phyloP scores from a whole-genome alignment of 2,113 vertebrate species.

The Oceanodroma tethys region DNA sequence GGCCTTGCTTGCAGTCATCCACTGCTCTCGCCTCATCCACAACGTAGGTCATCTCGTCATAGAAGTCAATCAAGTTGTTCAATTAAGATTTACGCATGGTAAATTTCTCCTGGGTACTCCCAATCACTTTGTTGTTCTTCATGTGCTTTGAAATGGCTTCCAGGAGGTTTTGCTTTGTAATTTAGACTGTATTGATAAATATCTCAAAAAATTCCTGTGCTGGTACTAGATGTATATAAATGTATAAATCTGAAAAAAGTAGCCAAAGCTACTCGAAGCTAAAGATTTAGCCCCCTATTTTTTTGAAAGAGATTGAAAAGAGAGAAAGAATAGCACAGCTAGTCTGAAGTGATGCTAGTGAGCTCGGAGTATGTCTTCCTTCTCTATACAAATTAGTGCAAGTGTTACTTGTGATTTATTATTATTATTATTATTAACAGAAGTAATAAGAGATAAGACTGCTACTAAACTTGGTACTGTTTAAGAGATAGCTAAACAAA shows the following conservation, averaged over 20 bases:
- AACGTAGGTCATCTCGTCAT: neutral
- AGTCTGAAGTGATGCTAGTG: neutral
- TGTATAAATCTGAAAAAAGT: neutral
- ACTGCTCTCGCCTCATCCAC: neutral
- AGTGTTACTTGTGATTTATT: neutral
- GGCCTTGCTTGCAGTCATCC: neutral
- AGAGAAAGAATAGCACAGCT: neutral
- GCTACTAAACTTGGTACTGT: neutral
- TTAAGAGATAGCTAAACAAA: neutral
- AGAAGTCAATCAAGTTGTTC: neutral
- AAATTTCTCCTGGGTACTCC: neutral
- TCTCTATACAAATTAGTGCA: neutral
- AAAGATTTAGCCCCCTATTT: neutral
- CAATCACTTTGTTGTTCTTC: neutral
- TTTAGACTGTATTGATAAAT: neutral
- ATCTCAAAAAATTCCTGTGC: neutral
- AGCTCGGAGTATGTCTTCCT: neutral
- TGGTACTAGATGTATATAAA: neutral
- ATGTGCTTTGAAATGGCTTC: neutral
- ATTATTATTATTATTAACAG: neutral
- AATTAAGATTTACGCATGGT: neutral
- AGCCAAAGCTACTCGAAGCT: neutral
- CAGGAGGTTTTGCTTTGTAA: neutral
- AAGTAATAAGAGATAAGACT: neutral
- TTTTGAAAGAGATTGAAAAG: neutral